Base-by-base conservation (phyloP, 2,113 vertebrate genomes). In the Austrofundulus limnaeus region DNA sequence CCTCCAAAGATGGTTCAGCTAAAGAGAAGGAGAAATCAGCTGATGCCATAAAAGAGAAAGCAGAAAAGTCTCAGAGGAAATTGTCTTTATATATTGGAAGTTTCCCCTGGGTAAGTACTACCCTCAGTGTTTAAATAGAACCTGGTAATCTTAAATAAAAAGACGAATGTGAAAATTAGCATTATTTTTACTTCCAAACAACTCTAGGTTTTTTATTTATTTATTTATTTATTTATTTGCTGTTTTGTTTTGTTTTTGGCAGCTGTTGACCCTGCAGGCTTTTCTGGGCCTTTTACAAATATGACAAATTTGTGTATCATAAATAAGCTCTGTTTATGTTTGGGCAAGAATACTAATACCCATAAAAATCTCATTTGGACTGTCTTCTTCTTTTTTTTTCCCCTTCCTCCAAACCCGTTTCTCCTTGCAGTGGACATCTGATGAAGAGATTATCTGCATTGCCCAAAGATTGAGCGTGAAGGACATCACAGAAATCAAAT, bases 51-150 rank as follows among this genome's bases (percentile, higher is more conserved):
- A 92, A 87, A 1, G 88, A 89, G 77, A 94, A 90, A 5, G 91
- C 87, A 34, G 83, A 87, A 38, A 86, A 88, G 3, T 89, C 88
- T 68, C 2, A 15, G 2, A 94, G 93, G 64, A 90, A 84, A 47
- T 90, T 94, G 0, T 91, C 94, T 0, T 90, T 98, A 52, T 98
- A 97, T 12, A 87, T 98, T 54, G 97, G 96, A 78, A 96, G 95
- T 86, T 97, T 98, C 72, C 94, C 94, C 68, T 98, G 96, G 97
- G 96, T 98, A 77, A 96, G 95, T 64, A n/a, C 15, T 13, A n/a
- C 11, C 14, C 24, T 42, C 10, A 19, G 16, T 41, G 23, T 24
- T 8, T 9, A 37, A 38, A 31, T 13, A 6, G 1, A 20, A 10
- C 2, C 24, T 31, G 12, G 4, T 25, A 3, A 16, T 10, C 23